Evolutionary conservation across 2,113 vertebrate species (phyloP), one percentile per base, ranked within the genome.

Genomic region (Anhinga rufa): DNA sequence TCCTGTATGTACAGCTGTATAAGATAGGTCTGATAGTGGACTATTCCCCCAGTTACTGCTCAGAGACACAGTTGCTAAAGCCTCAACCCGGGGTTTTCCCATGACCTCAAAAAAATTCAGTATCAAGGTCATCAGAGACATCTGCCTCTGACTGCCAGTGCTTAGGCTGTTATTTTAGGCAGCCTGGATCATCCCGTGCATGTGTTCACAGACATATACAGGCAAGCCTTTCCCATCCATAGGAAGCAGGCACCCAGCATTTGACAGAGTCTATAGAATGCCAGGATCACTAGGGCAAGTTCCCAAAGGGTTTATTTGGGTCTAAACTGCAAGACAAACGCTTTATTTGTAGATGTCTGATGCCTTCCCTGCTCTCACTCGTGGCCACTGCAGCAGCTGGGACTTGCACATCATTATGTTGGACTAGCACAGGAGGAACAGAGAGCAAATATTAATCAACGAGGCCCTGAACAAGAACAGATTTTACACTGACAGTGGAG

Each of bases 121-220:
- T 85, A 54, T 76, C n/a, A 72, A 92, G 65, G 83, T 97, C 83
- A 51, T 77, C 64, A 51, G n/a, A 75, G 61, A 69, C 65, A 76
- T 79, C 78, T 95, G 86, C 51, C 49, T 92, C 76, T 54, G 55
- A 38, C 51, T 92, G 86, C 69, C 31, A 26, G 65, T 66, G 81
- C 61, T 94, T 52, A 22, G 26, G 57, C 74, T 65, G 65, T 94
- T 94, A 89, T 89, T 97, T 95, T 61, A 44, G 57, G 77, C 78
- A 89, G 42, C 40, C 14, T 81, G 76, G 76, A 42, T 96, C 86
- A 78, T 55, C 40, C 65, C 25, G 4, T 72, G 18, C 40, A 10
- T 31, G 61, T 79, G 40, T 82, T 25, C 44, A 38, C 20, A 42
- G 22, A 84, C 15, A 11, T 1, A 58, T 2, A 16, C 42, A 75